Base-by-base conservation (phyloP, 2,888 invertebrate species). In the Eupithecia subumbrata region DNA sequence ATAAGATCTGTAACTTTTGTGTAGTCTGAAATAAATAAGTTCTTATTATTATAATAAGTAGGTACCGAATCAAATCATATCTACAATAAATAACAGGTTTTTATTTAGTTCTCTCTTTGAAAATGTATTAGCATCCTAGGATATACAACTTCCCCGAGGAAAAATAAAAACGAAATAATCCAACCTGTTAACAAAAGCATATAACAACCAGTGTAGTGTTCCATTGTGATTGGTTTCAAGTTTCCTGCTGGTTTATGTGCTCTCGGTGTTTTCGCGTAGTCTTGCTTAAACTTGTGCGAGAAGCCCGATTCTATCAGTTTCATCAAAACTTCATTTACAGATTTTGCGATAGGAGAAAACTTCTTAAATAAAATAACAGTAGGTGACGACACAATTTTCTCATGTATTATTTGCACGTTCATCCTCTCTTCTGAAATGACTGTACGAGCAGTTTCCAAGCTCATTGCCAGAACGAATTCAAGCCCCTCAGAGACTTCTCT, bases 151-250 rank as follows among this genome's bases (percentile, higher is more conserved):
- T 93, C 93, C 64, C 87, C 56, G n/a, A 87, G 40, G 79, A 91
- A 91, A 40, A 86, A 76, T 34, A 89, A 5, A 12, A 79, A 63
- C 0, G 92, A 91, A 22, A 86, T 22, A 37, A 84, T 68, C 91
- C 91, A 92, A 1, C 93, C 93, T 14, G 82, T 60, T 7, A 90
- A 56, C n/a, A 93, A 79, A 48, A 92, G 80, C 30, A 82, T 78
- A 72, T 91, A 93, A 71, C 92, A 93, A 8, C 92, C 92, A 43
- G 89, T 86, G 73, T 87, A 92, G 82, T 93, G 88, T n/a, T 82
- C 82, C 30, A 89, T 66, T 73, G 87, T 89, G 25, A 93, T 86
- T 0, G 90, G 84, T 74, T 86, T 83, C 7, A 81, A 76, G 43
- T 82, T 73, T 66, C 81, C 76, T n/a, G 60, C 75, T 25, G 11